A percentile compares a stretch with the other conserved stretches of the same genome.
Conservation (phyloP, 2,113 vertebrate genomes). For the Psephotus haematonotus region DNA sequence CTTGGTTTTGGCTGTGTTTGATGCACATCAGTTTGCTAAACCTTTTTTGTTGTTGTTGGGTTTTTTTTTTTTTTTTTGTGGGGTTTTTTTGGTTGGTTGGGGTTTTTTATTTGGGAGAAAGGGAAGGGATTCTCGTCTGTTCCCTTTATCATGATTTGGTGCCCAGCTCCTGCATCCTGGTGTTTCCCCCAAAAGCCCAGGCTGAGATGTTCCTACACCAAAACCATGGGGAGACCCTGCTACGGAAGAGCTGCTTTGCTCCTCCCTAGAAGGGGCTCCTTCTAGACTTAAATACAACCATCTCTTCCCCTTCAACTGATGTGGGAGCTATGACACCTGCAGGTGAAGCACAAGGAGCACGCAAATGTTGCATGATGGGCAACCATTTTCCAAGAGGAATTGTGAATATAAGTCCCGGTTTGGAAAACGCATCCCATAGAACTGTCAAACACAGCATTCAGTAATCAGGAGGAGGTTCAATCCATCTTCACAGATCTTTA, state of each 20-base stretch:
- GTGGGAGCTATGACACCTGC: accelerated
- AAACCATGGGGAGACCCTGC: accelerated
- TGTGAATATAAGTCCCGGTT: background rate
- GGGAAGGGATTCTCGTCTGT: background rate
- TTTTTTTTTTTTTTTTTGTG: no score
- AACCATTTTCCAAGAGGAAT: background rate
- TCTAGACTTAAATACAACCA: background rate
- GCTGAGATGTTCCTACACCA: background rate
- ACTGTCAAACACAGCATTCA: background rate
- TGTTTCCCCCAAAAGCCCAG: background rate
- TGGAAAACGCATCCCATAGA: background rate
- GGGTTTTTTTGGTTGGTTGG: no score
- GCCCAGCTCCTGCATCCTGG: background rate
- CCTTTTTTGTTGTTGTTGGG: no score
- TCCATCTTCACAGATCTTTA: background rate
- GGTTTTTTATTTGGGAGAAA: background rate
- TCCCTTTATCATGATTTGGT: background rate
- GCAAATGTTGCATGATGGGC: accelerated
- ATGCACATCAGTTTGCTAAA: no score
- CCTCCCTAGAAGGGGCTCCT: background rate
- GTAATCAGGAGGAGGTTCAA: background rate
- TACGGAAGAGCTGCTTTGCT: background rate
- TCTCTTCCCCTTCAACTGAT: background rate
- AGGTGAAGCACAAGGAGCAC: background rate
- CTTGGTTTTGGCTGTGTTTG: no score